Evolutionary conservation across 2,113 vertebrate genomes (phyloP).

Genomic region (Microcebus jonahi): DNA sequence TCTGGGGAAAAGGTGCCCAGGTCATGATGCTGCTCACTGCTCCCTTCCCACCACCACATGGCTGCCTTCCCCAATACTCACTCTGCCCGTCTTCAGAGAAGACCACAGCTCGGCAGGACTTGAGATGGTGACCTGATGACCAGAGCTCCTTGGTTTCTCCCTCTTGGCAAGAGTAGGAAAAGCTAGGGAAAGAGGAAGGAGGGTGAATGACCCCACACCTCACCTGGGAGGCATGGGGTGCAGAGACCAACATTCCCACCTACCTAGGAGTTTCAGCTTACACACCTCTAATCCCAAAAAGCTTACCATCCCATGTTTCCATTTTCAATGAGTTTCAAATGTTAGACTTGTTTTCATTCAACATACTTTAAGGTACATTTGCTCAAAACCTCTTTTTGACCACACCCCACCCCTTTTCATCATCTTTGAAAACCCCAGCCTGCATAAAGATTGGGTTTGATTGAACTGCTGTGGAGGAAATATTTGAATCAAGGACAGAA

Average conservation of each 20-base stretch:
- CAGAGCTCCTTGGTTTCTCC: constrained; percentile 94
- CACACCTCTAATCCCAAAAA: neutral
- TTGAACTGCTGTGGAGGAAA: neutral
- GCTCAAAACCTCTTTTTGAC: neutral
- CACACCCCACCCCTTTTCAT: neutral
- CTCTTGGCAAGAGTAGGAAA: constrained; percentile 92
- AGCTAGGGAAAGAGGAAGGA: constrained; percentile 78
- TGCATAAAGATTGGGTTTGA: neutral
- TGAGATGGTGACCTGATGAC: constrained; percentile 98
- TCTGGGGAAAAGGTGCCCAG: constrained; percentile 75
- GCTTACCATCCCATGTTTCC: neutral
- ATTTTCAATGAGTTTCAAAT: constrained; percentile 35
- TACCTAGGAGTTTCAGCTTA: neutral
- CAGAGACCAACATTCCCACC: neutral
- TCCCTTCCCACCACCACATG: neutral
- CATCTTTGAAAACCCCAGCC: neutral
- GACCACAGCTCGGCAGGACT: constrained; percentile 93
- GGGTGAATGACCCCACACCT: neutral
- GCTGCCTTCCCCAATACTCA: constrained; percentile 77
- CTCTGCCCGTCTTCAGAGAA: constrained; percentile 93
- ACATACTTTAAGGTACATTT: constrained; percentile 23
- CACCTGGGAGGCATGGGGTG: neutral
- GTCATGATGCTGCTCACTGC: constrained; percentile 2
- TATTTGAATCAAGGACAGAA: neutral
- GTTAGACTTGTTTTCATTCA: neutral